phyloP scores from a whole-genome alignment of 2,888 invertebrate species.

The Ligdia adustata region DNA sequence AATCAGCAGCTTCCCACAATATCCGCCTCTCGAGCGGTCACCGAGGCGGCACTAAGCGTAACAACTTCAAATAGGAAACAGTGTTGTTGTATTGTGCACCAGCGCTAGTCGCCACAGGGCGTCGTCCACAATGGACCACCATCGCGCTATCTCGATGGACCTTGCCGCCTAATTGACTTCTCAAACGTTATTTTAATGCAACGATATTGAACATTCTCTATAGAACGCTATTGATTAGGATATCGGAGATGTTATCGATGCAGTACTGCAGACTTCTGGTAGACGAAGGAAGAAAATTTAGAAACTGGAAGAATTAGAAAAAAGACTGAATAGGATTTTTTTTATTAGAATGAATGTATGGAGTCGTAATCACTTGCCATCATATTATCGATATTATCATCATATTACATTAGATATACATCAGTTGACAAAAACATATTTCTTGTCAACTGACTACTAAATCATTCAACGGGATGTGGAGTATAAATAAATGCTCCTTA shows the following conservation, averaged over 20 bases:
- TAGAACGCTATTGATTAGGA: constrained; percentile 39
- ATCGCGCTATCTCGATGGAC: constrained; percentile 80
- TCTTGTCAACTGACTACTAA: too few species aligned
- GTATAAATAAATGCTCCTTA: too few species aligned
- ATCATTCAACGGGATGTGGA: too few species aligned
- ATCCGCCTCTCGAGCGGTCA: constrained; percentile 66
- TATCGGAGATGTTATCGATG: constrained; percentile 42
- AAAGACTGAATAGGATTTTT: too few species aligned
- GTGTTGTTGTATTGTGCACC: constrained; percentile 64
- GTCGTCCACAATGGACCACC: constrained; percentile 79
- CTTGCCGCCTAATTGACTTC: constrained; percentile 81
- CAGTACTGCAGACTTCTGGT: too few species aligned
- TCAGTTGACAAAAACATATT: too few species aligned
- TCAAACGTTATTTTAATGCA: constrained; percentile 80
- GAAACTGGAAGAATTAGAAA: too few species aligned
- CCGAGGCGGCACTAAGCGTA: constrained; percentile 69
- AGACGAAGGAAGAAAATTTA: too few species aligned
- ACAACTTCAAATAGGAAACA: constrained; percentile 77
- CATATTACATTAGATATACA: too few species aligned
- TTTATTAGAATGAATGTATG: too few species aligned
- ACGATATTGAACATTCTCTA: constrained; percentile 64
- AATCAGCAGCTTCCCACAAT: constrained; percentile 72
- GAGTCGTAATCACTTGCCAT: too few species aligned
- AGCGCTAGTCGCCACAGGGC: constrained; percentile 62
- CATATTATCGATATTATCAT: too few species aligned